Conservation (phyloP, 1,140 invertebrate species). For the Chionoecetes opilio region DNA sequence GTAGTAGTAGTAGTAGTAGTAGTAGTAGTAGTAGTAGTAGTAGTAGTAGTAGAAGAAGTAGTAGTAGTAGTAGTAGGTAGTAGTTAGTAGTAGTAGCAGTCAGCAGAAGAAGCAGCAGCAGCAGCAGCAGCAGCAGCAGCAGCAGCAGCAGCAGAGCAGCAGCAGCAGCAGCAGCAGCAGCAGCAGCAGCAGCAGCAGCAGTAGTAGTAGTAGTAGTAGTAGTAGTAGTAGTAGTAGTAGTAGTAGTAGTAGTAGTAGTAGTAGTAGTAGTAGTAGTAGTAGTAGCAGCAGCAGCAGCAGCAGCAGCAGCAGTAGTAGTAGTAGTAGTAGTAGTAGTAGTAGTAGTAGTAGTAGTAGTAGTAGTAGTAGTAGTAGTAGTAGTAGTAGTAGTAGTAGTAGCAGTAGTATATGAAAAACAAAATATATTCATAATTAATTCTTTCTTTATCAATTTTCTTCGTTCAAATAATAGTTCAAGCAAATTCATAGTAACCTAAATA, state of each 20-base stretch:
- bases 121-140: too few species aligned
- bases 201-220: constrained; percentile 21
- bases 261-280: background rate
- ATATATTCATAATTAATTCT: too few species aligned
- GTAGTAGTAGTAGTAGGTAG: constrained; percentile 1
- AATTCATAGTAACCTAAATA: too few species aligned
- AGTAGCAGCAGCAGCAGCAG: background rate
- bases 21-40: background rate
- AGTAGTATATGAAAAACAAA: too few species aligned
- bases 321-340: constrained; percentile 3
- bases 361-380: constrained; percentile 16
- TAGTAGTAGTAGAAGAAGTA: background rate
- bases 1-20: background rate
- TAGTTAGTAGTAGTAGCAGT: too few species aligned
- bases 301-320: background rate
- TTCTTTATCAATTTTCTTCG: too few species aligned
- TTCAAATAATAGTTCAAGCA: too few species aligned
- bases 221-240: constrained; percentile 4
- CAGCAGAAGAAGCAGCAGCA: too few species aligned
- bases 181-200: too few species aligned
- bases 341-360: background rate
- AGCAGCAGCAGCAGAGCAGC: too few species aligned
- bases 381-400: background rate
- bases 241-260: background rate
- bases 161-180: too few species aligned